Conservation (phyloP, 53 echinoderm and acorn worm genomes). For the Luidia sarsii region DNA sequence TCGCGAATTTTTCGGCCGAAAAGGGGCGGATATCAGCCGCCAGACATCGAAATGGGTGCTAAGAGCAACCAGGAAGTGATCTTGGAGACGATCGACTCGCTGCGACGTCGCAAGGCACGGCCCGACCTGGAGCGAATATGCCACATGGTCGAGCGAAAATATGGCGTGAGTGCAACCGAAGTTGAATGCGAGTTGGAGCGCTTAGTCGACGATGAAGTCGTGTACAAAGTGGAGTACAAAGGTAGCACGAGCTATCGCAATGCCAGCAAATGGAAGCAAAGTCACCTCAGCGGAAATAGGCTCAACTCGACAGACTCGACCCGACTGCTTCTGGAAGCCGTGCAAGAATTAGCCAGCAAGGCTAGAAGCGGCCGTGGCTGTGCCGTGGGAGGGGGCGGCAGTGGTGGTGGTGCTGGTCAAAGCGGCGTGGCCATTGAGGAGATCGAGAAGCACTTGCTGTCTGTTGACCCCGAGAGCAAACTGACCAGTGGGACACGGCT, state of each 20-base stretch:
- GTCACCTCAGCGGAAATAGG: conserved; percentile 78
- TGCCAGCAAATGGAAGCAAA: conserved; percentile 92
- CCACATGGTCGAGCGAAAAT: conserved; percentile 94
- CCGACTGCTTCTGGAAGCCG: conserved; percentile 65
- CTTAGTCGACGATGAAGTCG: conserved; percentile 83
- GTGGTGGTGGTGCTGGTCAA: not conserved
- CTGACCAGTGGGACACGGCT: conserved; percentile 55
- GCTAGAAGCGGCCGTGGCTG: not conserved
- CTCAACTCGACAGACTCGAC: conserved; percentile 83
- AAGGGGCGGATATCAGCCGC: not conserved
- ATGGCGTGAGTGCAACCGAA: conserved; percentile 78
- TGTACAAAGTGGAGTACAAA: conserved; percentile 96
- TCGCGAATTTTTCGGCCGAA: conserved; percentile 18
- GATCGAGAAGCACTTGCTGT: conserved; percentile 71
- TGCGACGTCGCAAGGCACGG: conserved; percentile 91
- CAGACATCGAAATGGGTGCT: conserved; percentile 65
- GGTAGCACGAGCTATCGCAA: conserved; percentile 96
- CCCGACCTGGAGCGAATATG: conserved; percentile 98
- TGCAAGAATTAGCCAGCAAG: conserved; percentile 60
- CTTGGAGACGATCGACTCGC: conserved; percentile 86
- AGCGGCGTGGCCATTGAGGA: conserved; percentile 54
- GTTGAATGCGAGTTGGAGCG: conserved; percentile 85
- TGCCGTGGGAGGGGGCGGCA: not conserved
- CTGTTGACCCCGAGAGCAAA: conserved; percentile 74
- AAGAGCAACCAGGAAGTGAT: conserved; percentile 71